Base-by-base conservation (phyloP, 1,140 invertebrate genomes). In the Drosophila carrolli region DNA sequence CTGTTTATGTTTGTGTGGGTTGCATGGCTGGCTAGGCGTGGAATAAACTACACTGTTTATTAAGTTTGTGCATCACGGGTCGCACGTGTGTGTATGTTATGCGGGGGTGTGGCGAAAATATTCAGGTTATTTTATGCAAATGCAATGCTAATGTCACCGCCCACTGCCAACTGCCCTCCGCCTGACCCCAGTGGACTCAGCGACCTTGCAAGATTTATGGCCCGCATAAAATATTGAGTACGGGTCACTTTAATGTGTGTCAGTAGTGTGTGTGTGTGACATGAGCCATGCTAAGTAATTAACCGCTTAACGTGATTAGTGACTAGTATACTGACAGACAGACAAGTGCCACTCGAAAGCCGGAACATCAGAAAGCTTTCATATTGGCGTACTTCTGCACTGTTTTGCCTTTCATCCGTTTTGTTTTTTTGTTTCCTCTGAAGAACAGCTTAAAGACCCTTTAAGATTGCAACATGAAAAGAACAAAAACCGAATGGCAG, bases 241-340 rank as follows among this genome's bases (percentile, higher is more conserved):
- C 67, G 63, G 71, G 70, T 54, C 75, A 35, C 40, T 46, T 60
- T 59, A 56, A 66, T 14, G 35, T 44, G 38, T 51, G 65, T 35
- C 9, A 38, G 46, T 50, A 35, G 37, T 13, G 14, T 1, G 40
- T 32, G 41, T 66, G 58, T 38, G 62, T n/a, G n/a, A 70, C 59
- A 47, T 51, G 37, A 60, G 71, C 40, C 43, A 53, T 61, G 57
- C 56, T 54, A 61, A 60, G 61, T 79, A 86, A 88, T 88, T 88
- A 86, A 88, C 75, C 78, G 79, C 75, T 79, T 76, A 88, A 88
- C 65, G 70, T 83, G 79, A 83, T 88, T 72, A 79, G 63, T 61
- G 48, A 60, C 16, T 35, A 10, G 23, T 19, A 10, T 32, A 44
- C 41, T 13, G 47, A 72, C 67, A 40, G 43, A 40, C 19, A 32